These are phyloP conservation scores for Scelioninae gen. 1 DNA, from an alignment of 2,888 invertebrate genomes.

Conservation along the genomic window DNA sequence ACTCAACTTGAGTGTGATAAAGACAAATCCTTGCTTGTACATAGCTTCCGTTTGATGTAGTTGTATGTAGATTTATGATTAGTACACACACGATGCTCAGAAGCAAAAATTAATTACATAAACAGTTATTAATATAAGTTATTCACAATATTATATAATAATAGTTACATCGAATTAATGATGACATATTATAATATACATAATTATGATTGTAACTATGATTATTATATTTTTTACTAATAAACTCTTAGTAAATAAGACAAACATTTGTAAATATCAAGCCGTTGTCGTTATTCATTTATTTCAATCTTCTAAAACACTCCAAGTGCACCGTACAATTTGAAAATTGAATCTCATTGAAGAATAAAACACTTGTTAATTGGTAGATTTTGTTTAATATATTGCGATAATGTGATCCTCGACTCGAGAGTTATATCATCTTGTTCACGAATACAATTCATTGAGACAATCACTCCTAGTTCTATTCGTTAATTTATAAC, in stretches of 20 bases:
- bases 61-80: slow-evolving; percentile 70
- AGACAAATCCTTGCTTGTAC: slow-evolving; percentile 75
- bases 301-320: slow-evolving; percentile 41
- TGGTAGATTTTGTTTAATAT: slow-evolving; percentile 41
- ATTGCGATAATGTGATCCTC: slow-evolving; percentile 28
- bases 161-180: slow-evolving; percentile 75
- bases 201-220: slow-evolving; percentile 79
- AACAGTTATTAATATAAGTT: slow-evolving; percentile 61
- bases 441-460: slow-evolving; percentile 11
- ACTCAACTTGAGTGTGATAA: slow-evolving; percentile 69
- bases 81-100: slow-evolving; percentile 59
- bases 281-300: slow-evolving; percentile 57
- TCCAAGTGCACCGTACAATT: slow-evolving; percentile 21
- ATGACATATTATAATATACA: slow-evolving; percentile 75
- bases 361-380: slow-evolving; percentile 61
- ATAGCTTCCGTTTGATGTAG: slow-evolving; percentile 76
- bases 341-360: slow-evolving; percentile 50
- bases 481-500: slow-evolving; percentile 22
- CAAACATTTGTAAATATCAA: slow-evolving; percentile 63
- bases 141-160: slow-evolving; percentile 71
- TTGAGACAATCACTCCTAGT: slow-evolving; percentile 4
- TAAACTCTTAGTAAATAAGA: slow-evolving; percentile 76
- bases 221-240: slow-evolving; percentile 84
- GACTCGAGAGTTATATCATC: slow-evolving; percentile 34
- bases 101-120: slow-evolving; percentile 50